Base-by-base conservation (phyloP, 2,888 invertebrate genomes). In the Agrilus biguttatus region DNA sequence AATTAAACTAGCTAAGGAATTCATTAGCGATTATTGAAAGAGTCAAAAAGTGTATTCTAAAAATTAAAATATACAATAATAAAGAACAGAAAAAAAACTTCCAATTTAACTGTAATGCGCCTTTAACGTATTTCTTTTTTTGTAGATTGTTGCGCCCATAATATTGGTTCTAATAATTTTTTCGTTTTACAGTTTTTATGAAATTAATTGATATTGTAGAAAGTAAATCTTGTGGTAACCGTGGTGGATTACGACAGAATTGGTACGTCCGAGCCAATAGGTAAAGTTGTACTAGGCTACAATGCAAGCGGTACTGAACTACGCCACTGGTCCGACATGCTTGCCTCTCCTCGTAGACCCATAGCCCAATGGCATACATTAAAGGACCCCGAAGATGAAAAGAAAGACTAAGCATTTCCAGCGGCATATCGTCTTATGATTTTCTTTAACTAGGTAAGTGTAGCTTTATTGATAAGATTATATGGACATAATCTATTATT, bases 231-330 rank as follows among this genome's bases (percentile, higher is more conserved):
- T 75, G 85, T 91, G 70, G 85, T 98, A 62, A 98, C 97, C 49
- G 98, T 98, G 65, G 97, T 98, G 70, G 98, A 98, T 73, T 98
- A 98, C 73, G 98, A 98, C 75, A 89, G 98, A 68, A 96, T 98
- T 71, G 98, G 98, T 52, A 97, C 97, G 45, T 97, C 97, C 60
- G 98, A 98, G 71, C 97, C 97, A 40, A 99, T 98, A 65, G 98
- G 98, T 53, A 89, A 92, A 71, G 91, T 92, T 54, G 81, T 96
- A 52, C 78, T 98, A 57, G 98, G 98, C 43, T 95, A 93, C 74
- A 93, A 91, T 71, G 93, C 93, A 58, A 88, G 88, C 49, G 98
- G 98, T 53, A 96, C 97, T 33, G 98, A 98, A 70, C 74, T 98
- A 51, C 87, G 97, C 58, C 98, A 98, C 72, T 98, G 98, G 98